Percentiles rank a stretch among this genome's conserved stretches.
Conservation (phyloP, 1,140 invertebrate genomes). For the Drosophila ohnishii region DNA sequence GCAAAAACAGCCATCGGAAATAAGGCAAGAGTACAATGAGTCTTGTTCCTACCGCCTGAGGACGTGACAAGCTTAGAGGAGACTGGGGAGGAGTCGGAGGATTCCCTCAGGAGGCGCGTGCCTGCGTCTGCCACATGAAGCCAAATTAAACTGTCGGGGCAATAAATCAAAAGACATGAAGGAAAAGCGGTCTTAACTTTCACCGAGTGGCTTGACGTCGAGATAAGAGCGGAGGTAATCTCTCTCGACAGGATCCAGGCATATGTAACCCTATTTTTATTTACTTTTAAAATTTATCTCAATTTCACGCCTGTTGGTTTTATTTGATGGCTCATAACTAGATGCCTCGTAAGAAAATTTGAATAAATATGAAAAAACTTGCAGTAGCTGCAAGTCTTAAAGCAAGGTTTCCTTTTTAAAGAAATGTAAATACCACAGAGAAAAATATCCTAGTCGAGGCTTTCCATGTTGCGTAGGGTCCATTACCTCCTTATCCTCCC, state of each 20-base stretch:
- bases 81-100: neutral
- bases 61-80: constrained; percentile 53
- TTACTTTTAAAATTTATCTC: constrained; percentile 29
- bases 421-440: neutral
- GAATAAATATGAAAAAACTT: neutral
- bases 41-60: constrained; percentile 33
- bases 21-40: constrained; percentile 57
- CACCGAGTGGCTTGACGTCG: constrained; percentile 5
- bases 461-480: neutral
- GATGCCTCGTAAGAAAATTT: neutral
- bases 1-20: constrained; percentile 43
- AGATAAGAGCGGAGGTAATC: constrained; percentile 11
- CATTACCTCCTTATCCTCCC: neutral
- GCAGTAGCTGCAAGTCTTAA: too few species aligned
- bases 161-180: constrained; percentile 69
- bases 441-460: neutral
- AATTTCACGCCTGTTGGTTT: constrained; percentile 44
- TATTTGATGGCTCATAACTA: constrained; percentile 22
- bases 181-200: constrained; percentile 10
- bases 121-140: constrained; percentile 45
- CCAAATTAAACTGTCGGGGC: constrained; percentile 68
- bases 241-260: neutral
- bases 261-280: constrained; percentile 13
- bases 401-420: too few species aligned
- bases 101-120: constrained; percentile 28